Evolutionary conservation across 1,140 invertebrate species (phyloP).

Genomic region (Steinernema khuongi): DNA sequence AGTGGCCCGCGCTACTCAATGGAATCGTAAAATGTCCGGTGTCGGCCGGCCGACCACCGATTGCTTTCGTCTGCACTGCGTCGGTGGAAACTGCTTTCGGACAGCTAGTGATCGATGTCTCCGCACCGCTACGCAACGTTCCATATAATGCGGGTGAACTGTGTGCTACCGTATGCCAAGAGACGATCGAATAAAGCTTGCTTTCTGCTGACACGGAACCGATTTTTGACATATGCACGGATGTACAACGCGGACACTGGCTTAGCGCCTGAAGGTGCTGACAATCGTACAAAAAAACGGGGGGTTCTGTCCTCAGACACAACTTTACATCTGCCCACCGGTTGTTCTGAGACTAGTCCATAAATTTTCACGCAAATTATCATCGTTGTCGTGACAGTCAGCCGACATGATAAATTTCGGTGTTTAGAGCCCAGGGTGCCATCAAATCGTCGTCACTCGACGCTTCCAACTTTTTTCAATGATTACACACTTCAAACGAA

Average conservation of each 20-base stretch:
- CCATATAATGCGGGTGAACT: too few relatives aligned
- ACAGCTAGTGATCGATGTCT: neutral
- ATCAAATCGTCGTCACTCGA: neutral
- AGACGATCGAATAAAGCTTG: too few relatives aligned
- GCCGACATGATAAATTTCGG: neutral
- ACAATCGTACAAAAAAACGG: neutral
- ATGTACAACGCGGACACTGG: too few relatives aligned
- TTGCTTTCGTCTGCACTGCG: neutral
- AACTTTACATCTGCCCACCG: neutral
- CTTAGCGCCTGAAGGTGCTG: too few relatives aligned
- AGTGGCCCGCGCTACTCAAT: neutral
- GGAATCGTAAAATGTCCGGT: neutral
- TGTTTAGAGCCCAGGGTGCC: neutral
- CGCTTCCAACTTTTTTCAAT: neutral
- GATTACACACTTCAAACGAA: neutral
- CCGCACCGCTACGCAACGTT: neutral
- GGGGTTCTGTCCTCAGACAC: neutral
- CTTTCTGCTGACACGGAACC: too few relatives aligned
- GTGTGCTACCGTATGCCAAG: too few relatives aligned
- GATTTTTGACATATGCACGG: too few relatives aligned
- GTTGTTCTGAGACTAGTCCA: neutral
- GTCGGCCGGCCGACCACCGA: too few relatives aligned
- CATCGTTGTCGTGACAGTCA: neutral
- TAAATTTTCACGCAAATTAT: neutral
- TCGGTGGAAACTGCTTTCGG: neutral